A percentile compares a stretch with the other conserved stretches of the same genome.
phyloP scores from a whole-genome alignment of 2,888 invertebrate genomes.

The Prionchulus punctatus region DNA sequence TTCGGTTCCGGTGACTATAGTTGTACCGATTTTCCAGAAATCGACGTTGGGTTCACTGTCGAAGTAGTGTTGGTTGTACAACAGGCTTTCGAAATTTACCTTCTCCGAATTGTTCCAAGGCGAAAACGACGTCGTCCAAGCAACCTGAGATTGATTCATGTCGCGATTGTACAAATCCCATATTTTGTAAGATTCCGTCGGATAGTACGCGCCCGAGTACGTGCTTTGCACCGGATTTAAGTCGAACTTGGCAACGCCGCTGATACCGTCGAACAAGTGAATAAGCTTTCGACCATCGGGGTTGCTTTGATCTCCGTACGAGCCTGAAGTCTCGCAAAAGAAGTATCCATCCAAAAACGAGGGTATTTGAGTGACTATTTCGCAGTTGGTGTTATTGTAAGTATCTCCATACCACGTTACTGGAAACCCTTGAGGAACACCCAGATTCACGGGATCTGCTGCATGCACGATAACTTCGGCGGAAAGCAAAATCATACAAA shows the following conservation, averaged over 20 bases:
- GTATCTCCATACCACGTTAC: conserved; percentile 8
- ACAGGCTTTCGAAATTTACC: too few relatives aligned
- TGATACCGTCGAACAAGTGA: conserved; percentile 32
- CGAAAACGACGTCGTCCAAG: conserved; percentile 18
- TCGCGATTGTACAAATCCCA: conserved; percentile 31
- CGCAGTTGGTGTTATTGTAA: too few relatives aligned
- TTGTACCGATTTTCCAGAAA: conserved; percentile 26
- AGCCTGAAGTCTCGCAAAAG: conserved; percentile 28
- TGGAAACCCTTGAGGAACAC: conserved; percentile 8
- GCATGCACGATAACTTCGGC: too few relatives aligned
- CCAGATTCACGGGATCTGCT: too few relatives aligned
- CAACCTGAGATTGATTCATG: conserved; percentile 18
- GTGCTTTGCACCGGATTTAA: conserved; percentile 25
- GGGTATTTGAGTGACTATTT: not conserved
- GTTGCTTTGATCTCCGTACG: conserved; percentile 29
- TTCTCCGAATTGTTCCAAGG: too few relatives aligned
- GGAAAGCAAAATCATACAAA: too few relatives aligned
- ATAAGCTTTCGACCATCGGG: too few relatives aligned
- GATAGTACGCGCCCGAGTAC: conserved; percentile 30
- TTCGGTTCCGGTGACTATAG: conserved; percentile 26
- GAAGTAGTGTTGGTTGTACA: too few relatives aligned
- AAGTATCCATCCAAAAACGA: conserved; percentile 26
- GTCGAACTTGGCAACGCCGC: conserved; percentile 27
- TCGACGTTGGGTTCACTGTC: conserved; percentile 31
- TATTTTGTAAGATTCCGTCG: conserved; percentile 27